Evolutionary conservation across 2,797 vertebrate species (phyloP).

Genomic region (Clamator glandarius): DNA sequence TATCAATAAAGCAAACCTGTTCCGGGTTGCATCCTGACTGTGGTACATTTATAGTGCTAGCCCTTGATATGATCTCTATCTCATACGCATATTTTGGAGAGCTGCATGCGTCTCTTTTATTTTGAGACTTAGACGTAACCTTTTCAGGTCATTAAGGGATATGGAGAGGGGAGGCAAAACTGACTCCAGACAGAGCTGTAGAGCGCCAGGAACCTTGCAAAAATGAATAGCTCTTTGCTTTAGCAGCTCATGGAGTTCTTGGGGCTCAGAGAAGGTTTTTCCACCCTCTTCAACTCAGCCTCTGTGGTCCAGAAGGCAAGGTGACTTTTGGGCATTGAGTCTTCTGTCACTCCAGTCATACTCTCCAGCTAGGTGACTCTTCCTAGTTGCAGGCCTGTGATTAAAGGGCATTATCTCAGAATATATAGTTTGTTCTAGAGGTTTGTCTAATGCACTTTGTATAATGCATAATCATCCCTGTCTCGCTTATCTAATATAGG

Average conservation of each 20-base stretch:
- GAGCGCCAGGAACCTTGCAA: not conserved
- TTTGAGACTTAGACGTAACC: not conserved
- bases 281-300: not conserved
- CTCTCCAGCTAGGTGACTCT: conserved; percentile 6
- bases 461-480: conserved; percentile 15
- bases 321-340: conserved; percentile 18
- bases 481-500: not conserved
- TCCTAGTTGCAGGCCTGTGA: not conserved
- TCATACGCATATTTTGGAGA: not conserved
- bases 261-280: not conserved
- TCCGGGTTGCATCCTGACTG: not conserved
- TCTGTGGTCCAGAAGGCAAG: not conserved
- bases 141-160: not conserved
- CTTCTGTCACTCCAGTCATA: not conserved
- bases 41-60: not conserved
- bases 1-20: not conserved
- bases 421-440: not conserved
- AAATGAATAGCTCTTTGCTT: not conserved
- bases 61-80: not conserved
- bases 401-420: conserved; percentile 45
- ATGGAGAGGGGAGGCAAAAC: not conserved
- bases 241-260: not conserved
- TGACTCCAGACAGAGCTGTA: not conserved
- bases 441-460: conserved; percentile 24
- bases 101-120: not conserved